Conservation (phyloP, 2,888 invertebrate genomes). For the Pseudeuparius sepicola region DNA sequence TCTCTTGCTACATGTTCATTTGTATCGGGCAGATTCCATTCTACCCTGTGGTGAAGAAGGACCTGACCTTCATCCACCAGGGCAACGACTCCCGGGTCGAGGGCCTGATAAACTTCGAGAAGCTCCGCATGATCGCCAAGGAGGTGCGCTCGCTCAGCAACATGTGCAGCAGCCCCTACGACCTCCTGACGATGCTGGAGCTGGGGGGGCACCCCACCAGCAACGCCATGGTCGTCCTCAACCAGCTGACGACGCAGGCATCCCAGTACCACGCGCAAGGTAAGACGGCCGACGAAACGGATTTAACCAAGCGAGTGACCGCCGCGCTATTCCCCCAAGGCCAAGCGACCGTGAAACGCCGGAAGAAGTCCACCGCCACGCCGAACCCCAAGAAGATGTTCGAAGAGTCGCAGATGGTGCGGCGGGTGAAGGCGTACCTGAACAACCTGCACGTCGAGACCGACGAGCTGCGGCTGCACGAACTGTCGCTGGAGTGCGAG, state of each 20-base stretch:
- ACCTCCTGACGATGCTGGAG: conserved; percentile 75
- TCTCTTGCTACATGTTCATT: conserved; percentile 4
- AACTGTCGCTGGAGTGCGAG: conserved; percentile 85
- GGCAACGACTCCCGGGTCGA: conserved; percentile 91
- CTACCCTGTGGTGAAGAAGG: conserved; percentile 86
- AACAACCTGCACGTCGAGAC: conserved; percentile 84
- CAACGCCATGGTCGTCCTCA: conserved; percentile 79
- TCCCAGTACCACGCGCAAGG: conserved; percentile 44
- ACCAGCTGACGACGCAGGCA: conserved; percentile 72
- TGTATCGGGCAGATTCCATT: conserved; percentile 59
- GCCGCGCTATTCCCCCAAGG: conserved; percentile 38
- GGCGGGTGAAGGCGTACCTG: conserved; percentile 92
- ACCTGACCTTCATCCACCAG: conserved; percentile 95
- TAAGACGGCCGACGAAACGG: conserved; percentile 22
- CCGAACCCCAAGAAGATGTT: conserved; percentile 98
- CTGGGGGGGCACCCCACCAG: conserved; percentile 79
- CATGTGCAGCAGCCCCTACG: conserved; percentile 93
- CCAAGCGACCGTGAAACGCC: conserved; percentile 78
- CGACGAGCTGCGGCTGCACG: conserved; percentile 83
- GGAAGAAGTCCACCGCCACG: conserved; percentile 81
- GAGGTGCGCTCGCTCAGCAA: conserved; percentile 83
- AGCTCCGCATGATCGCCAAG: conserved; percentile 95
- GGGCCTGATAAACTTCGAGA: conserved; percentile 92
- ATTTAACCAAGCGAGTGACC: too few relatives aligned
- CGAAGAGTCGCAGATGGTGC: conserved; percentile 97